A percentile compares a stretch with the other conserved stretches of the same genome.
These are phyloP conservation scores for Hestina assimilis DNA, from an alignment of 1,140 invertebrate species.

Conservation along the genomic window DNA sequence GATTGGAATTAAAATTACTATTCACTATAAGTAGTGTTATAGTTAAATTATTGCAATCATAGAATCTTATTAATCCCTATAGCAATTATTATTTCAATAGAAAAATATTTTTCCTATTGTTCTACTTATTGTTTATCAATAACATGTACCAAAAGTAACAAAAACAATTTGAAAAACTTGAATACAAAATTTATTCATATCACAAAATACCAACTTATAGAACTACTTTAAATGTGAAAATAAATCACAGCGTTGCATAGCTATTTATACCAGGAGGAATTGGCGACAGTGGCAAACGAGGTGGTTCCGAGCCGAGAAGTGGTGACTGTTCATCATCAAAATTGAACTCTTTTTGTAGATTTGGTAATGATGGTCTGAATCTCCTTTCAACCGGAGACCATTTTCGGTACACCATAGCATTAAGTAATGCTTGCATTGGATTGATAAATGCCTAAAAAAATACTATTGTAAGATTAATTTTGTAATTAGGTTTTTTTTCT, in stretches of 20 bases:
- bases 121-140: not conserved
- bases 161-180: not conserved
- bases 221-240: not conserved
- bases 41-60: too few species aligned
- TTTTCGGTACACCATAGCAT: slow-evolving; percentile 86
- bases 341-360: slow-evolving; percentile 43
- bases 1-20: too few species aligned
- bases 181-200: slow-evolving; percentile 18
- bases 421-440: slow-evolving; percentile 89
- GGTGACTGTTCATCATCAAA: slow-evolving; percentile 64
- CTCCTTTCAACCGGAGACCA: slow-evolving; percentile 77
- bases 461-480: too few species aligned
- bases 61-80: too few species aligned
- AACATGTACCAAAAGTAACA: not conserved
- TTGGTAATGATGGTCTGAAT: slow-evolving; percentile 31
- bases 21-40: too few species aligned
- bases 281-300: slow-evolving; percentile 51
- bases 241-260: slow-evolving; percentile 57
- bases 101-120: too few species aligned
- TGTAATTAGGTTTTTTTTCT: too few species aligned
- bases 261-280: slow-evolving; percentile 59
- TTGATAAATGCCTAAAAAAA: slow-evolving; percentile 85
- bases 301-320: slow-evolving; percentile 61
- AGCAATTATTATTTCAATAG: too few species aligned
- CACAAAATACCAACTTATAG: slow-evolving; percentile 2